phyloP scores from a whole-genome alignment of 2,888 invertebrate genomes.

The Polylopha cassiicola region DNA sequence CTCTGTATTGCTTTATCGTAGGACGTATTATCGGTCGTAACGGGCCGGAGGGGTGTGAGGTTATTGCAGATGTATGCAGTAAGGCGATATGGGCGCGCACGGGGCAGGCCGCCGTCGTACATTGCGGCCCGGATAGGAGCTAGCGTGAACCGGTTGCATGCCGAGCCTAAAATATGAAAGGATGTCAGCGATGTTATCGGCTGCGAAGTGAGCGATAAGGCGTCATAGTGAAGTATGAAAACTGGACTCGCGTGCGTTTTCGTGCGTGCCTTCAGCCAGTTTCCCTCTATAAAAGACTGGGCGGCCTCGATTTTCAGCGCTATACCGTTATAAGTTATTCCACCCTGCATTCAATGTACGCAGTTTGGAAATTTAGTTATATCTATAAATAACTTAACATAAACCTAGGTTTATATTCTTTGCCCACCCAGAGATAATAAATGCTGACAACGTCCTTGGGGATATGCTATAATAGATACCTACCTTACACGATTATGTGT shows the following conservation, averaged over 20 bases:
- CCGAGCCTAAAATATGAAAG: conserved; percentile 28
- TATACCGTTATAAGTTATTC: conserved; percentile 66
- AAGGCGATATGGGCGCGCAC: conserved; percentile 25
- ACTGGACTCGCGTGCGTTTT: conserved; percentile 64
- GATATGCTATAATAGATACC: too few species aligned
- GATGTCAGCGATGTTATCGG: conserved; percentile 26
- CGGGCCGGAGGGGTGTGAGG: conserved; percentile 31
- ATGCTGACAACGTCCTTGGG: too few species aligned
- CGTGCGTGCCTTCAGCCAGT: conserved; percentile 68
- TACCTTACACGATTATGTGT: too few species aligned
- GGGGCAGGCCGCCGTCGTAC: conserved; percentile 22
- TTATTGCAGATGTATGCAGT: conserved; percentile 40
- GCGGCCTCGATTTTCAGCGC: conserved; percentile 69
- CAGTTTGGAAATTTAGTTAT: conserved; percentile 20
- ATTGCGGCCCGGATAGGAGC: conserved; percentile 26
- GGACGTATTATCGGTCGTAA: conserved; percentile 37
- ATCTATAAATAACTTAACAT: conserved; percentile 15
- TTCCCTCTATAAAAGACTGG: conserved; percentile 60
- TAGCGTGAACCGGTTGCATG: conserved; percentile 21
- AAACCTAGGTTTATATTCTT: conserved; percentile 11
- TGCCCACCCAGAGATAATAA: too few species aligned
- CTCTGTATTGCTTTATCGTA: conserved; percentile 35
- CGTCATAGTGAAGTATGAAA: conserved; percentile 31
- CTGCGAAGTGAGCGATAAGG: conserved; percentile 23
- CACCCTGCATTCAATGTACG: conserved; percentile 59